Conservation (phyloP, 2,888 invertebrate genomes). For the Smittia sp. region DNA sequence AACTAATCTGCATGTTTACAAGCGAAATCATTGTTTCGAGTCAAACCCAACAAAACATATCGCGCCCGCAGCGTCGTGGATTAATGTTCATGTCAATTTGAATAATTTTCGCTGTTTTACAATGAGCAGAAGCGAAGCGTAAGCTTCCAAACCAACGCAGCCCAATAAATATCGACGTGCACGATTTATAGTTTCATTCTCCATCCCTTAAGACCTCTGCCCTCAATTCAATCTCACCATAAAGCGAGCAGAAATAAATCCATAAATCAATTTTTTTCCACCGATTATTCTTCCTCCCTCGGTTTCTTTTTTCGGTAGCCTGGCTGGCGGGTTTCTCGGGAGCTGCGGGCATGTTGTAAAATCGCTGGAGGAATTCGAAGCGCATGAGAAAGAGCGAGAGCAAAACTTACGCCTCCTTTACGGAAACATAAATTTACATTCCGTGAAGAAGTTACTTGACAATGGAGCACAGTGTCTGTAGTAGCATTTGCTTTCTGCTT, state of each 20-base stretch:
- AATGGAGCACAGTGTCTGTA: too few species aligned
- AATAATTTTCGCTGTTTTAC: too few species aligned
- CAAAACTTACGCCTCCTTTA: neutral
- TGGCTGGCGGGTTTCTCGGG: neutral
- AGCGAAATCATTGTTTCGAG: too few species aligned
- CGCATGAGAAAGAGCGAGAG: neutral
- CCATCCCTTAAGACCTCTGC: neutral
- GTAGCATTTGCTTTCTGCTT: neutral
- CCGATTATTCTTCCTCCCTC: neutral
- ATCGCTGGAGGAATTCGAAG: neutral
- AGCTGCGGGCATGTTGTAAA: neutral
- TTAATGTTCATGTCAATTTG: too few species aligned
- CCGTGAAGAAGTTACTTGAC: neutral
- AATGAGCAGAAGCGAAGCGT: too few species aligned
- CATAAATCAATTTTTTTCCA: conserved; percentile 14
- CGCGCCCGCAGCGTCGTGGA: too few species aligned
- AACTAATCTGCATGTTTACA: too few species aligned
- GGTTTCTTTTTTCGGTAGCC: neutral
- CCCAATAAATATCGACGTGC: too few species aligned
- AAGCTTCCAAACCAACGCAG: too few species aligned
- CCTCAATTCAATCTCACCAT: neutral
- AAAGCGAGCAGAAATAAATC: neutral
- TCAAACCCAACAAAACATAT: too few species aligned
- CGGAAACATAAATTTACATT: neutral
- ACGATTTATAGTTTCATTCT: too few species aligned